phyloP scores from a whole-genome alignment of 1,140 invertebrate species.

The Heliothis subflexa region DNA sequence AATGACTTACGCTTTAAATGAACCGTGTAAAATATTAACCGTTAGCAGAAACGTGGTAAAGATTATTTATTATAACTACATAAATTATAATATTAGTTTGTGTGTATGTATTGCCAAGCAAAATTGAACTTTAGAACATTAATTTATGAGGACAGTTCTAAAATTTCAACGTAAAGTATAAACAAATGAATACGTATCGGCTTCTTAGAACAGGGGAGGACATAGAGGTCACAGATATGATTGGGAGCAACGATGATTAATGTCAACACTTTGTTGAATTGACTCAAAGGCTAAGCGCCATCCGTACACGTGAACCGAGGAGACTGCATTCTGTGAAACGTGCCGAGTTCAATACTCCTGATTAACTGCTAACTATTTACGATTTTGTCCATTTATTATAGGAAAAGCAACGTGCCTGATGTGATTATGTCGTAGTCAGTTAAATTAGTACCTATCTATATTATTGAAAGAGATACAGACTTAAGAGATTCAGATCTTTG shows the following conservation, averaged over 20 bases:
- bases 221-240: conserved; percentile 24
- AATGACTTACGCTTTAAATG: not conserved
- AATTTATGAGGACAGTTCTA: not conserved
- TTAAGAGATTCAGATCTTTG: too few species aligned
- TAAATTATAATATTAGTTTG: not conserved
- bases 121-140: conserved; percentile 6
- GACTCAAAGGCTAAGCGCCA: conserved; percentile 2
- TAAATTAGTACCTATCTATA: too few species aligned
- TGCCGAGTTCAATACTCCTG: not conserved
- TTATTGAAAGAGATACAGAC: too few species aligned
- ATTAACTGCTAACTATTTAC: not conserved
- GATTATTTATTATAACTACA: conserved; percentile 4
- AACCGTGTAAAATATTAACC: not conserved
- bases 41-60: conserved; percentile 19
- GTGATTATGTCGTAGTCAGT: too few species aligned
- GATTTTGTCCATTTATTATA: not conserved
- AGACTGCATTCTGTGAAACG: not conserved
- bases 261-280: not conserved
- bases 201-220: conserved; percentile 16
- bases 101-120: not conserved
- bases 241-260: conserved; percentile 26
- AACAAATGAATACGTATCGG: not conserved
- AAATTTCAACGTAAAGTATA: not conserved
- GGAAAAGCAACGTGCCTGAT: too few species aligned
- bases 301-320: not conserved